phyloP scores from a whole-genome alignment of 2,888 invertebrate species.

The Xylota segnis region DNA sequence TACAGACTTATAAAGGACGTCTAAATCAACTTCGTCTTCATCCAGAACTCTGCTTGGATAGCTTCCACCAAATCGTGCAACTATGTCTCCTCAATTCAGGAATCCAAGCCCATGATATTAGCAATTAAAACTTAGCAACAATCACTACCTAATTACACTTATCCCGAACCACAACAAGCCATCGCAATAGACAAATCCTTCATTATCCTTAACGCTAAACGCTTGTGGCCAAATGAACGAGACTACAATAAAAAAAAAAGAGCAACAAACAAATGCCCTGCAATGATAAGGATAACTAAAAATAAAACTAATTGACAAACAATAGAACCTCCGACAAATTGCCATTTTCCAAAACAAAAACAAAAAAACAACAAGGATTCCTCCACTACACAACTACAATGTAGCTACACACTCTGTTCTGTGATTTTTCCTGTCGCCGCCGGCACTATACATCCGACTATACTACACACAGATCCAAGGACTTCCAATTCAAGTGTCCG shows the following conservation, averaged over 20 bases:
- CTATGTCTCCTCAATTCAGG: background rate
- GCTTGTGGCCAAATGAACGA: conserved; percentile 12
- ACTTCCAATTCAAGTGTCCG: conserved; percentile 81
- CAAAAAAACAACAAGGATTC: conserved; percentile 14
- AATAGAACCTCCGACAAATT: conserved; percentile 50
- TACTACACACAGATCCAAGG: conserved; percentile 48
- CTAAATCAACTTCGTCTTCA: no score
- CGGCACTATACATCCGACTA: conserved; percentile 36
- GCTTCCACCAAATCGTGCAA: no score
- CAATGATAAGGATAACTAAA: conserved; percentile 42
- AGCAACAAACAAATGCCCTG: background rate
- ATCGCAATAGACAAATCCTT: conserved; percentile 26
- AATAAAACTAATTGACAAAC: conserved; percentile 63
- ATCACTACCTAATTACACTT: conserved; percentile 20
- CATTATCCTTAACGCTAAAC: conserved; percentile 34
- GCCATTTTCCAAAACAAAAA: conserved; percentile 21
- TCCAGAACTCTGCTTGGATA: no score
- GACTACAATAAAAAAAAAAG: background rate
- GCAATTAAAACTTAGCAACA: conserved; percentile 23
- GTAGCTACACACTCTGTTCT: background rate
- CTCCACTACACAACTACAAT: conserved; percentile 1
- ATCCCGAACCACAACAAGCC: conserved; percentile 10
- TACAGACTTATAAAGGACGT: no score
- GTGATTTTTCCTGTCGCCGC: conserved; percentile 43
- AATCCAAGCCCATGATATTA: background rate